Evolutionary conservation across 2,888 invertebrate genomes (phyloP).

Genomic region (Rhynchonema sp.): DNA sequence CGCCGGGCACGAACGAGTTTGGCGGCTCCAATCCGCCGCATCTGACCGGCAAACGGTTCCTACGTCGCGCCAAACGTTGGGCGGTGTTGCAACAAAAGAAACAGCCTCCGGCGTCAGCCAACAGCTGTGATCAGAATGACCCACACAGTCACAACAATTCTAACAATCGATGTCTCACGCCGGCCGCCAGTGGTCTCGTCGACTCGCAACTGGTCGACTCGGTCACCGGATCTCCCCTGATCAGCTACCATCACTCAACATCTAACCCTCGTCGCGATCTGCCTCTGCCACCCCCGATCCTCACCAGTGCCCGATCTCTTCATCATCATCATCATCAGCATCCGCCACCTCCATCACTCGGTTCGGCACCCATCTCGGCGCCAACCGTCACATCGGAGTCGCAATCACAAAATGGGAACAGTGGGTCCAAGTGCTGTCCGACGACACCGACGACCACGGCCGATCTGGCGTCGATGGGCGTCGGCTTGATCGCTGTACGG

Average conservation of each 20-base stretch:
- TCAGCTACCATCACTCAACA: neutral
- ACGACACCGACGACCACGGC: neutral
- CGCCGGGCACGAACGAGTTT: neutral
- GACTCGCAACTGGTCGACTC: slow-evolving; percentile 5
- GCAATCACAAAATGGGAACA: neutral
- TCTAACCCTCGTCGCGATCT: neutral
- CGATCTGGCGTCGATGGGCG: neutral
- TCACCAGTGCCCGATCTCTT: neutral
- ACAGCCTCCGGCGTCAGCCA: neutral
- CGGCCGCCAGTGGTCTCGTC: neutral
- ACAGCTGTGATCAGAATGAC: neutral
- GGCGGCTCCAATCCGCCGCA: neutral
- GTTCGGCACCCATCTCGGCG: neutral
- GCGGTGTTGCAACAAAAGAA: slow-evolving; percentile 13
- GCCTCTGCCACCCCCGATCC: neutral
- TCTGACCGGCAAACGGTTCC: slow-evolving; percentile 44
- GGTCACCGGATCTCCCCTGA: slow-evolving; percentile 4
- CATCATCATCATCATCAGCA: neutral
- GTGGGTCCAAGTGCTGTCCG: neutral
- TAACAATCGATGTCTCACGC: neutral
- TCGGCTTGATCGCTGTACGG: neutral
- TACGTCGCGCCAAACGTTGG: slow-evolving; percentile 15
- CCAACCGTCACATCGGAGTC: neutral
- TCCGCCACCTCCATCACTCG: neutral
- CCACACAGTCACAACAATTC: neutral